Conservation (phyloP, 2,797 vertebrate genomes). For the Ataeniobius toweri region DNA sequence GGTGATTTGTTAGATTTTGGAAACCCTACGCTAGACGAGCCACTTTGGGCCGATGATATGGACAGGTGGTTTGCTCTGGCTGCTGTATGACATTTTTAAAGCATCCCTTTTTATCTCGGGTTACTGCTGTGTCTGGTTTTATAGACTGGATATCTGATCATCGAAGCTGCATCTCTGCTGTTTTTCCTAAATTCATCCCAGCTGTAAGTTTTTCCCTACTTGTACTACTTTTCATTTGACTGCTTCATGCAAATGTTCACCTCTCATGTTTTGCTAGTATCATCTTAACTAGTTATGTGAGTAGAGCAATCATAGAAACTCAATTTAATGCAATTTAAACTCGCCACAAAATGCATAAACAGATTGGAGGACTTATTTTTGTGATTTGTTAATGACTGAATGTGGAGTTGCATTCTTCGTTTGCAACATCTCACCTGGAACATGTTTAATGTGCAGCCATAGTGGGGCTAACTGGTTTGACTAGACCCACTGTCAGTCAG, state of each 20-base stretch:
- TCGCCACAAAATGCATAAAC: not conserved
- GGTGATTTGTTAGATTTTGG: not conserved
- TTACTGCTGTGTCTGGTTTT: slow-evolving; percentile 39
- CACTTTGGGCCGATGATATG: too few species aligned
- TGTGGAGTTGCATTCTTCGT: not conserved
- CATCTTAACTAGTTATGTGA: not conserved
- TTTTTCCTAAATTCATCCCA: slow-evolving; percentile 20
- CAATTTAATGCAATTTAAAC: not conserved
- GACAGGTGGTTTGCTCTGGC: not conserved
- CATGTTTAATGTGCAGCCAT: too few species aligned
- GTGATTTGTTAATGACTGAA: not conserved
- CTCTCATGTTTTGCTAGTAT: not conserved
- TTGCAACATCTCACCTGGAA: not conserved
- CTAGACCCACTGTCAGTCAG: not conserved
- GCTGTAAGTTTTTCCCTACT: slow-evolving; percentile 13
- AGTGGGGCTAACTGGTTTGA: not conserved
- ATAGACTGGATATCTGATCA: slow-evolving; percentile 30
- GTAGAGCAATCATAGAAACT: not conserved
- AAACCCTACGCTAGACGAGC: not conserved
- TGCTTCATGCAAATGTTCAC: not conserved
- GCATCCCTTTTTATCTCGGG: slow-evolving; percentile 57
- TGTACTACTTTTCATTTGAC: not conserved
- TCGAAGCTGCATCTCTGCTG: slow-evolving; percentile 24
- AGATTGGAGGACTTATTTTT: not conserved
- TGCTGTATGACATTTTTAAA: slow-evolving; percentile 54